Conservation (phyloP, 1,140 invertebrate genomes). For the Pissodes strobi region DNA sequence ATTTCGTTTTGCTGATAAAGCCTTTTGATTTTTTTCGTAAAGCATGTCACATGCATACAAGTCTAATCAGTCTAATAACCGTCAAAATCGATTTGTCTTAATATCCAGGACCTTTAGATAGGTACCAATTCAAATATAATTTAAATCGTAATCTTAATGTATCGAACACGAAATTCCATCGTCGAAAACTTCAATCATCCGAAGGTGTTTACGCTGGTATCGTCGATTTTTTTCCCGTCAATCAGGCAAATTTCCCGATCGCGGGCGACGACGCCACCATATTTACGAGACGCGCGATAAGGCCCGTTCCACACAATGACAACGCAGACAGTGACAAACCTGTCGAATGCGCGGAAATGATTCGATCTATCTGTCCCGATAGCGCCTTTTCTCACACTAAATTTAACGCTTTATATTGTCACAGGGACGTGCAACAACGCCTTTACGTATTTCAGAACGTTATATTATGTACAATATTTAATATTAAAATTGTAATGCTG, state of each 20-base stretch:
- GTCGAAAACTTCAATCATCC: constrained; percentile 5
- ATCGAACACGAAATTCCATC: no score
- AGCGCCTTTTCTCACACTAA: constrained; percentile 36
- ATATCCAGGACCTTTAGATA: no score
- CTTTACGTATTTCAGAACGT: no score
- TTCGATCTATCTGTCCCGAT: constrained; percentile 26
- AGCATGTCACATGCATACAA: no score
- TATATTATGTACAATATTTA: no score
- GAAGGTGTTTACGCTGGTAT: constrained; percentile 10
- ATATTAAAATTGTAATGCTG: no score
- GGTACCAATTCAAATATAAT: no score
- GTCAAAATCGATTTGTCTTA: no score
- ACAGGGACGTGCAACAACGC: constrained; percentile 4
- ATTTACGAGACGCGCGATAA: constrained; percentile 35
- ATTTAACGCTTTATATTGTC: constrained; percentile 25
- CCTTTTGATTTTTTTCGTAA: no score
- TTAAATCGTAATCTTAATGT: no score
- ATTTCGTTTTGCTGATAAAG: no score
- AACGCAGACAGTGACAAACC: constrained; percentile 36
- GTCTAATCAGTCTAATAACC: no score
- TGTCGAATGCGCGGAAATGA: constrained; percentile 37
- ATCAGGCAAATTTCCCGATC: constrained; percentile 36
- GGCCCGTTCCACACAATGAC: constrained; percentile 28
- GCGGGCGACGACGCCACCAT: constrained; percentile 8
- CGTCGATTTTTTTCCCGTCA: constrained; percentile 25